These are phyloP conservation scores for Erebia ligea DNA, from an alignment of 2,888 invertebrate genomes.

Conservation along the genomic window DNA sequence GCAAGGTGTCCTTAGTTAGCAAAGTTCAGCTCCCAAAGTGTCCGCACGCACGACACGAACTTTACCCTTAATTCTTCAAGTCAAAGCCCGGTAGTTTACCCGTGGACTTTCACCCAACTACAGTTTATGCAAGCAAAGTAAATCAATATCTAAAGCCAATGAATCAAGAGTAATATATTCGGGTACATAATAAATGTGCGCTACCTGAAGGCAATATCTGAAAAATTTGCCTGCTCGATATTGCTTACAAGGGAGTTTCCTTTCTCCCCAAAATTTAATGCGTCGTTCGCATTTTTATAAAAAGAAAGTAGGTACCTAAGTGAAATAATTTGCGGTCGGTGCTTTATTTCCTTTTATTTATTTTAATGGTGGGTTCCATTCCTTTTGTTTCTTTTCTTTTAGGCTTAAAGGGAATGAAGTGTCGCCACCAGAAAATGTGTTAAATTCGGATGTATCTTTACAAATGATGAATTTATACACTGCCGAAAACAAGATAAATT, in stretches of 20 bases:
- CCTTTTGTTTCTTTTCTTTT: conserved; percentile 71
- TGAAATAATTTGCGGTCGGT: conserved; percentile 82
- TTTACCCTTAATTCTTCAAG: conserved; percentile 63
- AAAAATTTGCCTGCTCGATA: conserved; percentile 84
- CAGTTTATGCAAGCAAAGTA: conserved; percentile 81
- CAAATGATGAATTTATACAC: conserved; percentile 60
- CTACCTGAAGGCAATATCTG: conserved; percentile 84
- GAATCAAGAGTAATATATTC: conserved; percentile 84
- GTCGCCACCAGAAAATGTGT: conserved; percentile 62
- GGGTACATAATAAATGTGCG: conserved; percentile 84
- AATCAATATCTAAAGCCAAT: conserved; percentile 84
- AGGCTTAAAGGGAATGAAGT: conserved; percentile 66
- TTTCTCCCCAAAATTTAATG: conserved; percentile 84
- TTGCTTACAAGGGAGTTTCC: conserved; percentile 84
- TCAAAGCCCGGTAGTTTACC: conserved; percentile 61
- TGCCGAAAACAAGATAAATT: conserved; percentile 66
- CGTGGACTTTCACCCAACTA: conserved; percentile 68
- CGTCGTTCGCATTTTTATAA: conserved; percentile 83
- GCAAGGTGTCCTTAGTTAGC: conserved; percentile 18
- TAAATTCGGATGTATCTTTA: conserved; percentile 61
- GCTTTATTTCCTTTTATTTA: conserved; percentile 82
- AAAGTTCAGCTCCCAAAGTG: conserved; percentile 35
- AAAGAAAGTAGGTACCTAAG: conserved; percentile 82
- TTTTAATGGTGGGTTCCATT: conserved; percentile 81
- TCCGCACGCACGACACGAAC: conserved; percentile 53